Evolutionary conservation across 2,888 invertebrate species (phyloP), one percentile per base, ranked within the genome.

Genomic region (Cistogaster globosa): DNA sequence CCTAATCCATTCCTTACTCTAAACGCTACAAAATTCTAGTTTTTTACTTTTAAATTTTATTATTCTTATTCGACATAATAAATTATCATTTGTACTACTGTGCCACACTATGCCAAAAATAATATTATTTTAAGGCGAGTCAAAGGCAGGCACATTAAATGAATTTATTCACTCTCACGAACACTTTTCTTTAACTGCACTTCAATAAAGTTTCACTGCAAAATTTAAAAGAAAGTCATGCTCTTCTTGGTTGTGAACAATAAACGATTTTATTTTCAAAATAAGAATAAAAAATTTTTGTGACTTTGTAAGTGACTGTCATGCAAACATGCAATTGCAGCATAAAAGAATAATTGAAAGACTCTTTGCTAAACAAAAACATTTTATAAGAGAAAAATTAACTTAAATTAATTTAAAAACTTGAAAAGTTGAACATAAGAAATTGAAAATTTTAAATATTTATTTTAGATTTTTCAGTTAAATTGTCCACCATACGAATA

Each of bases 401-500:
- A 62, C 45, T 69, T 55, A 79, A 87, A 84, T 87, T 81, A 76
- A 78, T 87, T 71, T 78, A 60, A 76, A 82, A 76, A 83, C 79
- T 82, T 81, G n/a, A 80, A 75, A 53, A 62, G n/a, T 36, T 32
- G n/a, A 8, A 14, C 2, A 26, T 38, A 42, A n/a, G 36, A 45
- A 51, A 53, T 45, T 36, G 62, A 51, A 53, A 42, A 18, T 18
- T 14, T 0, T 36, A 14, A 18, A 16, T 16, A 71, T 81, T 78
- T 75, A n/a, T 92, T 60, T 26, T 20, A 96, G 97, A 94, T 91
- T 93, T 96, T 91, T 96, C 96, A 90, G 95, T 97, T 89, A 97
- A 96, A 89, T 95, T 96, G 80, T 96, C 98, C 87, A 98, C 97
- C 90, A 98, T 98, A 87, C 94, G 98, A 88, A 98, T 98, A 93